A percentile compares a stretch with the other conserved stretches of the same genome.
phyloP scores from a whole-genome alignment of 1,140 invertebrate species.

The Drosophila kepulauana region DNA sequence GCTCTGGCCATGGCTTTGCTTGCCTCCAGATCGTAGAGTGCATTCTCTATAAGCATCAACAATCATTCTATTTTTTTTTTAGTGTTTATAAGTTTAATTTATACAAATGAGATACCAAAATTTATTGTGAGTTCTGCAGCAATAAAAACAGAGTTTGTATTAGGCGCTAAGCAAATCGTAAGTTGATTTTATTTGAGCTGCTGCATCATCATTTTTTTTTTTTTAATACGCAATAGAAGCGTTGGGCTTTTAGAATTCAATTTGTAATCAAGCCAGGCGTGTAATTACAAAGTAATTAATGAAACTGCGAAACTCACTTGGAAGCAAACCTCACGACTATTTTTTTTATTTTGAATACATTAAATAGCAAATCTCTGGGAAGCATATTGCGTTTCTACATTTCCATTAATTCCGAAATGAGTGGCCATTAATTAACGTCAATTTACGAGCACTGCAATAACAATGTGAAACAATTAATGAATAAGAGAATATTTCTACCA shows the following conservation, averaged over 20 bases:
- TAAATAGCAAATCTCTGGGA: background rate
- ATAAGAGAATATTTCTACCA: too few species aligned
- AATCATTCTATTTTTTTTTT: constrained; percentile 58
- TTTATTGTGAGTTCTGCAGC: constrained; percentile 37
- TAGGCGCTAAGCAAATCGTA: background rate
- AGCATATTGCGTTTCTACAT: constrained; percentile 7
- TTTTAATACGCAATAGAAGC: background rate
- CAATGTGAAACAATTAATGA: background rate
- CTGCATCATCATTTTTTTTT: background rate
- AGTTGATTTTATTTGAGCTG: background rate
- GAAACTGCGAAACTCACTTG: background rate
- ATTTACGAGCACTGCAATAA: background rate
- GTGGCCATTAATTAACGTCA: constrained; percentile 14
- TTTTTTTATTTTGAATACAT: background rate
- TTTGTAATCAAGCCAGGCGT: background rate
- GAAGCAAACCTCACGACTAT: background rate
- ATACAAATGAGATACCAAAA: constrained; percentile 59
- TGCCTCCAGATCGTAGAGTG: constrained; percentile 37
- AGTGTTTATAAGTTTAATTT: constrained; percentile 63
- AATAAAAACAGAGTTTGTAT: constrained; percentile 52
- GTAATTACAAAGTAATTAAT: constrained; percentile 6
- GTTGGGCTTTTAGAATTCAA: background rate
- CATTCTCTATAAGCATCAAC: constrained; percentile 6
- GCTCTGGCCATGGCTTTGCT: constrained; percentile 22
- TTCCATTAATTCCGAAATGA: constrained; percentile 1